Evolutionary conservation across 2,888 invertebrate species (phyloP).

Genomic region (Venustoraphidia nigricollis): DNA sequence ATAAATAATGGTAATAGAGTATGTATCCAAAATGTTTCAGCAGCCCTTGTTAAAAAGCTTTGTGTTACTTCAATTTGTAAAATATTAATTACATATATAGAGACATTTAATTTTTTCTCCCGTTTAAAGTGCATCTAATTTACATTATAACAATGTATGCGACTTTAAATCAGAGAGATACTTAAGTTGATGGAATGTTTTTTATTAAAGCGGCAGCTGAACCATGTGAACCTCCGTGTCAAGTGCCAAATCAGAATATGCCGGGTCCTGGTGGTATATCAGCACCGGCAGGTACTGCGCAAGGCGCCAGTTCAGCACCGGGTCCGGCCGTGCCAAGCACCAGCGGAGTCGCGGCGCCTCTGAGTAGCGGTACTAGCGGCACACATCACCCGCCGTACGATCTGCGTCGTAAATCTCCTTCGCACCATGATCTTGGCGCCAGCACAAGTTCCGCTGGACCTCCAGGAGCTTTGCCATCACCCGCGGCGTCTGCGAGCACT

Average conservation of each 20-base stretch:
- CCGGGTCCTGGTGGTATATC: conserved; percentile 21
- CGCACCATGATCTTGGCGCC: conserved; percentile 51
- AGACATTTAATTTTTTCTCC: no score
- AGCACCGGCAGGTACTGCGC: conserved; percentile 10
- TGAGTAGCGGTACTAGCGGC: conserved; percentile 35
- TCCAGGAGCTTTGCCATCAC: conserved; percentile 30
- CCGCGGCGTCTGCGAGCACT: conserved; percentile 32
- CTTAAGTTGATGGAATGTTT: background rate
- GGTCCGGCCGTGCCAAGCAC: conserved; percentile 30
- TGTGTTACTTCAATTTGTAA: background rate
- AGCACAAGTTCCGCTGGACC: conserved; percentile 38
- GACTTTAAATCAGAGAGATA: background rate
- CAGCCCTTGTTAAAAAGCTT: background rate
- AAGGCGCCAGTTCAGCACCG: conserved; percentile 18
- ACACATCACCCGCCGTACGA: conserved; percentile 81
- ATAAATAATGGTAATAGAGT: background rate
- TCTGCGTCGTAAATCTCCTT: conserved; percentile 71
- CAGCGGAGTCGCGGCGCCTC: conserved; percentile 28
- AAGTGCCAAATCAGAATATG: conserved; percentile 40
- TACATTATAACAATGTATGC: background rate
- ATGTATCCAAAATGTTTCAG: background rate
- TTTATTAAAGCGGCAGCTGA: conserved; percentile 34
- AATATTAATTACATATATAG: background rate
- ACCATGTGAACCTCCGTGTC: conserved; percentile 69
- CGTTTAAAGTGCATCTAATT: background rate